A percentile compares a stretch with the other conserved stretches of the same genome.
Evolutionary conservation across 2,888 invertebrate species (phyloP).

Genomic region (Andrena camellia): DNA sequence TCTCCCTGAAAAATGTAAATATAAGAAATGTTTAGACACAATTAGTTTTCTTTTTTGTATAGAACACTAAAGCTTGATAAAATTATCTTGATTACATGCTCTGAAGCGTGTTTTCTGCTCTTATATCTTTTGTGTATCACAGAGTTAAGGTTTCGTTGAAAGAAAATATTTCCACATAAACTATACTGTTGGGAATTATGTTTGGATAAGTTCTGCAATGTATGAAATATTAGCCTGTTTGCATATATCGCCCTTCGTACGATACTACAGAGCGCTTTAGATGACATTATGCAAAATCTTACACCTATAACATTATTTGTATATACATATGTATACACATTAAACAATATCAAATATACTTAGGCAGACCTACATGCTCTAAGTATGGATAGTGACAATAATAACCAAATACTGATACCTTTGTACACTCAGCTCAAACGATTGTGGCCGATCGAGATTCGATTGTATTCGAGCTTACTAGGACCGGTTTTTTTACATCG

Average conservation of each 20-base stretch:
- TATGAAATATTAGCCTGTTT: constrained; percentile 28
- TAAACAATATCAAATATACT: no score
- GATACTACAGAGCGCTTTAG: constrained; percentile 23
- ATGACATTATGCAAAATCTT: constrained; percentile 39
- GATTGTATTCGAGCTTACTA: no score
- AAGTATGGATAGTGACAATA: no score
- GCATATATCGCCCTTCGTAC: constrained; percentile 22
- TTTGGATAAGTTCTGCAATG: neutral
- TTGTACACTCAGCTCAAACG: no score
- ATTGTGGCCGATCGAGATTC: no score
- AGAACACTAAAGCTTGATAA: constrained; percentile 1
- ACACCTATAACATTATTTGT: neutral
- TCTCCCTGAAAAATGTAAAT: neutral
- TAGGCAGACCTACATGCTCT: no score
- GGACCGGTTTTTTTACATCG: no score
- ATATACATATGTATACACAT: no score
- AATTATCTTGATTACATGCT: constrained; percentile 44
- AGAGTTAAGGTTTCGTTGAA: constrained; percentile 5
- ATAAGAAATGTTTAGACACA: neutral
- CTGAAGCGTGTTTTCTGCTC: constrained; percentile 4
- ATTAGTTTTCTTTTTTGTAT: neutral
- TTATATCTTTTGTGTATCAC: constrained; percentile 49
- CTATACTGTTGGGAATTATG: neutral
- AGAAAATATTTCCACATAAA: neutral
- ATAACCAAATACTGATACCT: no score